Evolutionary conservation across 2,113 vertebrate species (phyloP).

Genomic region (Ptychochromis oligacanthus): DNA sequence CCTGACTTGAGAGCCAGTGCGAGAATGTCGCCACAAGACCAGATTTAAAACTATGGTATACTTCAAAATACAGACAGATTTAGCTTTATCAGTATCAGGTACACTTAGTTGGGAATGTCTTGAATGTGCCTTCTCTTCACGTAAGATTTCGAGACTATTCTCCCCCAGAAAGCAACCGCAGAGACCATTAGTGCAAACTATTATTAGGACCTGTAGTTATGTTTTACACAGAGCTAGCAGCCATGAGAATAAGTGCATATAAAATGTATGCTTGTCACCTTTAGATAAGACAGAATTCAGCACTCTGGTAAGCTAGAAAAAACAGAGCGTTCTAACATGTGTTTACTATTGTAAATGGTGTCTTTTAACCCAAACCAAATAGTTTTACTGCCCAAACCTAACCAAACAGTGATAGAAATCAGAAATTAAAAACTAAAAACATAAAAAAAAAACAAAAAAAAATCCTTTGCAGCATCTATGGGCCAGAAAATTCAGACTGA

Average conservation of each 20-base stretch:
- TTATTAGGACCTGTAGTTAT: background rate
- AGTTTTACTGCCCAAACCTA: no score
- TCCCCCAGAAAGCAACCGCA: background rate
- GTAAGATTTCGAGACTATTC: background rate
- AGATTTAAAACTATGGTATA: background rate
- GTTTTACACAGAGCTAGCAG: background rate
- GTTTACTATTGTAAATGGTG: background rate
- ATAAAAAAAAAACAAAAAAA: background rate
- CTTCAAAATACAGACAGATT: background rate
- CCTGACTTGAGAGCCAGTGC: background rate
- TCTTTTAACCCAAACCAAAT: background rate
- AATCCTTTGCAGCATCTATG: constrained; percentile 19
- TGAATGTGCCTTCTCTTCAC: background rate
- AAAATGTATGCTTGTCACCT: background rate
- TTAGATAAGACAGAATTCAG: background rate
- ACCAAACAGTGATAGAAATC: background rate
- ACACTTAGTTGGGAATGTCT: background rate
- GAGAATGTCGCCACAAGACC: background rate
- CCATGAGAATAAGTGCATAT: background rate
- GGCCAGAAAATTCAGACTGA: constrained; percentile 6
- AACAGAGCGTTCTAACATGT: no score
- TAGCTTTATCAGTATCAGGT: background rate
- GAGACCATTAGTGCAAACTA: background rate
- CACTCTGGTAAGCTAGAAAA: no score
- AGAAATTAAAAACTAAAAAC: background rate